Evolutionary conservation across 2,888 invertebrate genomes (phyloP), one percentile per base, ranked within the genome.

Genomic region (Cataglyphis albicans): DNA sequence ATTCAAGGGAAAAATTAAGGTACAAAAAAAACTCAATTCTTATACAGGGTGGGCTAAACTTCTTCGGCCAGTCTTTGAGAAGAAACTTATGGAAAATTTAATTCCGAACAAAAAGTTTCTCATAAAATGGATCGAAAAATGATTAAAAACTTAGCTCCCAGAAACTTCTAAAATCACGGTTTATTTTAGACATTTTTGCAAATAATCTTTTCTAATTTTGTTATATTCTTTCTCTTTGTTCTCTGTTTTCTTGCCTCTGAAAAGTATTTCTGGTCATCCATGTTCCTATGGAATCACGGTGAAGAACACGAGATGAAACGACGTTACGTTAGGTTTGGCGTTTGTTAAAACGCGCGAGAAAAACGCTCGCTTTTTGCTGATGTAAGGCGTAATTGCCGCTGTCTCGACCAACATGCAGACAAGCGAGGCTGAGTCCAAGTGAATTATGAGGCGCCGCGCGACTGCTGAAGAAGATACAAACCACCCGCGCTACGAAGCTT

Each of bases 361-460:
- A 48, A 59, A 78, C 70, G 57, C 57, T 41, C 15, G 32, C n/a
- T 78, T 78, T 70, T 78, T 78, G 70, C 70, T 32, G 41, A 59
- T 41, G 7, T 6, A 59, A 57, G 32, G 12, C 78, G 70, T 78
- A 78, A 78, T 78, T 78, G 70, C 78, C 70, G 78, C 78, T 78
- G 78, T 78, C 78, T 78, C 78, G 78, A 70, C 70, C 78, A 70
- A 78, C 78, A 32, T 78, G 70, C 78, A 41, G 70, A 78, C 70
- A 32, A 70, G 44, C 70, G 41, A 44, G n/a, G 59, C 70, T 70
- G 70, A 78, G 21, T 57, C 59, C 68, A 78, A 78, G 78, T 78
- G 78, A 78, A 78, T 78, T 78, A 78, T 78, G 78, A 78, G 78
- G 78, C 78, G 78, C 78, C 78, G 78, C 78, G 57, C 70, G 59